A percentile compares a stretch with the other conserved stretches of the same genome.
Conservation (phyloP, 2,888 invertebrate species). For the Glyphotaelius pellucidus region DNA sequence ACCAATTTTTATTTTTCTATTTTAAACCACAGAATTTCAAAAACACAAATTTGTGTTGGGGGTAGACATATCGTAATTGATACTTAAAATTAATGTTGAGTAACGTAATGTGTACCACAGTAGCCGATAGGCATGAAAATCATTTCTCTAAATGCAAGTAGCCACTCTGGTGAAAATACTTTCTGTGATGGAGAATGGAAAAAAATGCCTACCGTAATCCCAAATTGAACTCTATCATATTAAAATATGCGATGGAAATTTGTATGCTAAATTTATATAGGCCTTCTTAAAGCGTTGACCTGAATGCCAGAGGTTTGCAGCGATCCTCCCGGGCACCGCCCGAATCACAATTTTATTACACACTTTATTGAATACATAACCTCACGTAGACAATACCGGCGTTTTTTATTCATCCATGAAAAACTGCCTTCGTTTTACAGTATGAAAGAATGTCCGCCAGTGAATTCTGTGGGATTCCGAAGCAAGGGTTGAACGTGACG, state of each 20-base stretch:
- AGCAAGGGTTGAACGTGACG: conserved; percentile 5
- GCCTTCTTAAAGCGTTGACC: conserved; percentile 45
- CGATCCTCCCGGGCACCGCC: conserved; percentile 29
- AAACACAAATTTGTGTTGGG: too few relatives aligned
- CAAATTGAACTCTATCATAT: conserved; percentile 47
- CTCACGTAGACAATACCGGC: conserved; percentile 58
- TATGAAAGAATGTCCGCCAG: neutral
- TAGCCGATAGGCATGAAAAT: too few relatives aligned
- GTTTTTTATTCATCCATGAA: conserved; percentile 53
- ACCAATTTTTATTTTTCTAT: too few relatives aligned
- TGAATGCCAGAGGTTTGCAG: conserved; percentile 49
- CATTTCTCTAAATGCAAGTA: too few relatives aligned
- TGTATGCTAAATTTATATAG: conserved; percentile 51
- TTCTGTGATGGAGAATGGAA: conserved; percentile 6
- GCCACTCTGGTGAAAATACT: too few relatives aligned
- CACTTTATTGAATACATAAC: conserved; percentile 63
- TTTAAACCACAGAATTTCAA: too few relatives aligned
- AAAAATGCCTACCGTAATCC: conserved; percentile 19
- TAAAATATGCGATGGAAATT: conserved; percentile 61
- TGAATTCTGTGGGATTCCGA: conserved; percentile 23
- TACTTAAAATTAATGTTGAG: too few relatives aligned
- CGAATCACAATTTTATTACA: conserved; percentile 63
- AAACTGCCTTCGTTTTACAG: conserved; percentile 30
- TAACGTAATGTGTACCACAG: too few relatives aligned
- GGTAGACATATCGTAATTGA: too few relatives aligned